Percentiles rank a stretch among this genome's conserved stretches.
Evolutionary conservation across 2,113 vertebrate genomes (phyloP).

Genomic region (Oryctolagus cuniculus): mOryCun1.1 NC_091440.1:34150001-34150500

Average conservation of each 20-base stretch:
- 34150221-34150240: neutral
- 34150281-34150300: neutral
- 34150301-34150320: neutral
- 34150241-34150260: neutral
- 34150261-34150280: neutral
- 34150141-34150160: no score
- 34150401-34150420: neutral
- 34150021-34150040: no score
- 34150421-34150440: neutral
- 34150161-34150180: no score
- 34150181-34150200: no score
- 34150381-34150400: neutral
- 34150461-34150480: neutral
- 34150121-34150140: no score
- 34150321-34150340: neutral
- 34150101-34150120: no score
- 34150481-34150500: constrained; percentile 11
- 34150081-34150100: no score
- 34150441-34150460: neutral
- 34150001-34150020: no score
- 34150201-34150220: no score
- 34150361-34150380: constrained; percentile 12
- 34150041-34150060: no score
- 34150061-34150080: no score
- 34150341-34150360: neutral